Base-by-base conservation (phyloP, 2,888 invertebrate genomes). In the Bimastos eiseni region DNA sequence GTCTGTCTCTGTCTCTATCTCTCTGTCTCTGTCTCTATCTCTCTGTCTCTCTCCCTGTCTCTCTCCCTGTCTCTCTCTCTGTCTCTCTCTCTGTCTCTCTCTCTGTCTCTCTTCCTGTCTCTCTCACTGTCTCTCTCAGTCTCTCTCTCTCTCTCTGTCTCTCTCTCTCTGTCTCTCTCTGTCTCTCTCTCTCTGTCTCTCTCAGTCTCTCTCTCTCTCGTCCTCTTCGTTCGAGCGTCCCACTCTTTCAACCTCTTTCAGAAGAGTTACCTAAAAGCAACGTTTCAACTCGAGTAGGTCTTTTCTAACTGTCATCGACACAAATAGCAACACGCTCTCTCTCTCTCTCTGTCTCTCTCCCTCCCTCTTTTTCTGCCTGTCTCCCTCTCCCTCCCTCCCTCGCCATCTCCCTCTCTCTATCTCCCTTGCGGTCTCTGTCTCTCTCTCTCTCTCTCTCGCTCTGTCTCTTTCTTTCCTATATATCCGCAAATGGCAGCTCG, bases 91-190 rank as follows among this genome's bases (percentile, higher is more conserved):
- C 30, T 70, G 8, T n/a, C 30, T 70, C 30, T 70, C 30, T n/a
- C 8, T n/a, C 8, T 55, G 3, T 55, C 24, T 55, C 24, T 55
- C 24, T 55, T 5, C 4, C 3, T 55, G 24, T 55, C 55, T 55
- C 11, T 55, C 55, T 24, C 24, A 30, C 11, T 55, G 13, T 55
- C 55, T 55, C 5, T 70, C 1, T 30, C 70, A 24, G 49, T 70
- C 8, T 70, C 30, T 30, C 49, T 49, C 1, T 24, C 49, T 49
- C 21, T 49, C 3, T 11, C 24, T 44, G 15, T 19, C 44, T 44
- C 17, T 19, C 5, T 44, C 17, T 19, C 44, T 97, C n/a, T 97
- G 95, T 97, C 97, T 96, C 96, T 97, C 91, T 96, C 97, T 33
- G 34, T 21, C 30, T 84, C 17, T 84, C 8, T 36, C 34, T 36